phyloP scores from a whole-genome alignment of 53 echinoderm and acorn worm species.

The Arbacia lixula region DNA sequence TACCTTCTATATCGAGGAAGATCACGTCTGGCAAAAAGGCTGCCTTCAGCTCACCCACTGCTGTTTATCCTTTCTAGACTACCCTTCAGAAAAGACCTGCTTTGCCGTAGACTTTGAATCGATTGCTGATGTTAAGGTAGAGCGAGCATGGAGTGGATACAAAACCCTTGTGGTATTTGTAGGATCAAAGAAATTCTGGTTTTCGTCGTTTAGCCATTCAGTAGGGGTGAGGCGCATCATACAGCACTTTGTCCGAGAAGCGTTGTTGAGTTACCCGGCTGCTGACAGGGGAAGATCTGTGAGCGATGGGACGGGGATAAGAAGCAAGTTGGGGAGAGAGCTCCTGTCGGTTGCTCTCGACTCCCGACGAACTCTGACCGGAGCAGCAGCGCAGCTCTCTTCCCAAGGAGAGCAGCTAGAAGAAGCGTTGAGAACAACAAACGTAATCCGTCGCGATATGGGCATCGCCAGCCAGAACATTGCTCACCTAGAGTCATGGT shows the following conservation, averaged over 20 bases:
- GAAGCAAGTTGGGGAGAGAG: constrained; percentile 41
- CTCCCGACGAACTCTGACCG: constrained; percentile 34
- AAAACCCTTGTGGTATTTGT: constrained; percentile 44
- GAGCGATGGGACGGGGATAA: neutral
- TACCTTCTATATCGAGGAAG: constrained; percentile 18
- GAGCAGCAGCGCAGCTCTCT: constrained; percentile 40
- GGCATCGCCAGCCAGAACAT: constrained; percentile 31
- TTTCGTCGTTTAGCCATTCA: constrained; percentile 48
- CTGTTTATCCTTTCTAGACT: constrained; percentile 36
- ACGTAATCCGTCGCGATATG: constrained; percentile 37
- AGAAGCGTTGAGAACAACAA: constrained; percentile 3
- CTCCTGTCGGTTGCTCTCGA: constrained; percentile 29
- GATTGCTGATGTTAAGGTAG: constrained; percentile 41
- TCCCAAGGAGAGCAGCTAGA: constrained; percentile 56
- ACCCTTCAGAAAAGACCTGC: constrained; percentile 2
- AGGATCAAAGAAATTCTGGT: constrained; percentile 35
- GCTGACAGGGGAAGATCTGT: neutral
- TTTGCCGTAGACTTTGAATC: constrained; percentile 37
- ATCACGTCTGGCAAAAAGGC: constrained; percentile 52
- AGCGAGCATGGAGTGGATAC: constrained; percentile 49
- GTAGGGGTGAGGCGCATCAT: constrained; percentile 22
- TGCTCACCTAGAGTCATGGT: constrained; percentile 36
- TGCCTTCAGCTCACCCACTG: neutral
- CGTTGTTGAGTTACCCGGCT: neutral
- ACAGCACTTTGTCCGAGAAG: constrained; percentile 39